Evolutionary conservation across 2,888 invertebrate genomes (phyloP), one percentile per base, ranked within the genome.

Genomic region (Drosophila koepferae): DNA sequence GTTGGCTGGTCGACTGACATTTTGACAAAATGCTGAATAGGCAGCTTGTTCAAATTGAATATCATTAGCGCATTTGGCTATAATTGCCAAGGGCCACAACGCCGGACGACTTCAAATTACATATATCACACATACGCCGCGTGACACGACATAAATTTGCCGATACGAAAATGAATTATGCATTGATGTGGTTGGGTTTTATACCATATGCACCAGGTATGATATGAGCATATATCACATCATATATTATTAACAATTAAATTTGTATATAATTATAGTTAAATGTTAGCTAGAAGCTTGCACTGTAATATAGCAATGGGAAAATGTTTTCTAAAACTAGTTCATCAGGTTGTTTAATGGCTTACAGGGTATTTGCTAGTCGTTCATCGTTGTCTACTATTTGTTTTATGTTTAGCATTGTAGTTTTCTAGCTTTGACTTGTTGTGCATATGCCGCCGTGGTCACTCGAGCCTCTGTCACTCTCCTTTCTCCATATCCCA

Each of bases 11-110:
- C 41, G 68, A 58, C 85, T 85, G 85, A 86, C 86, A 82, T 81
- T 81, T 71, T 70, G 81, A 86, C 84, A 86, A 84, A 82, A 86
- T 64, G 81, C 63, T 69, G 72, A 65, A 67, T 63, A 51, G 70
- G 61, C 67, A 61, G 70, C 61, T 68, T 46, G 63, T 66, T 82
- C 67, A 78, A 84, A 83, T 85, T 84, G 86, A 85, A 85, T 86
- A 82, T 86, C 74, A 86, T 85, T 85, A 84, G 82, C 84, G 78
- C 69, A 74, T 69, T 82, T 73, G 63, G 51, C 60, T 59, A 69
- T 82, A 83, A 83, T 84, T 84, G 81, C 71, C 77, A 40, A 43
- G 38, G 63, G 12, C 40, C 36, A 12, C 53, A 28, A 40, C 16
- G 51, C 28, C 41, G n/a, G 28, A n/a, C 51, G 28, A 65, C 28